These are phyloP conservation scores for Anthonomus grandis DNA, from an alignment of 1,140 invertebrate species.

Conservation along the genomic window DNA sequence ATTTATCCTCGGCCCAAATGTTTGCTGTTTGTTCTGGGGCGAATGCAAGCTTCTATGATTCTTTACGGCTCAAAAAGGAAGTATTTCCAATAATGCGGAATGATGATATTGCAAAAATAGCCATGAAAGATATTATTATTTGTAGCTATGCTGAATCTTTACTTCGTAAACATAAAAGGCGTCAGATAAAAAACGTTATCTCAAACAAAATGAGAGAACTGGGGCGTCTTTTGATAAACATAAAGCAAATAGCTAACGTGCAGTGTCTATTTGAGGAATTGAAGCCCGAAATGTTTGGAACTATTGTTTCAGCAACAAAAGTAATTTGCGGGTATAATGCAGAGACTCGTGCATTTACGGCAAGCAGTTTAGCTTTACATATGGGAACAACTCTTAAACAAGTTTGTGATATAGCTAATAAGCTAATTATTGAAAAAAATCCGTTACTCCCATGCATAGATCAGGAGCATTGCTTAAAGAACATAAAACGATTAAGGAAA, in stretches of 20 bases:
- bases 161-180: conserved; percentile 31
- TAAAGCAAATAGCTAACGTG: conserved; percentile 5
- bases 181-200: conserved; percentile 23
- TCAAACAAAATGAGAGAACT: conserved; percentile 35
- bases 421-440: conserved; percentile 28
- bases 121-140: conserved; percentile 27
- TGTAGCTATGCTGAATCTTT: conserved; percentile 28
- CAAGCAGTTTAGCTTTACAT: conserved; percentile 31
- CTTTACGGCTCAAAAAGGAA: conserved; percentile 23
- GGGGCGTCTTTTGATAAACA: conserved; percentile 24
- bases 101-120: conserved; percentile 25
- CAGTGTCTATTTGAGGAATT: conserved; percentile 14
- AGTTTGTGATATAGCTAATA: conserved; percentile 24
- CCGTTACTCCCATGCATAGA: conserved; percentile 4
- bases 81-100: conserved; percentile 26
- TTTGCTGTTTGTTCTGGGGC: conserved; percentile 20
- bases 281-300: conserved; percentile 32
- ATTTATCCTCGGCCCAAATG: conserved; percentile 20
- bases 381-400: conserved; percentile 24
- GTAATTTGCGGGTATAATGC: conserved; percentile 28
- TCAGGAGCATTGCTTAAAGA: conserved; percentile 20
- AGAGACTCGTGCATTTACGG: conserved; percentile 24
- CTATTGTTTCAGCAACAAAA: conserved; percentile 25
- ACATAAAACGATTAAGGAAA: conserved; percentile 29
- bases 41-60: conserved; percentile 8